These are phyloP conservation scores for Athripsodes cinereus DNA, from an alignment of 2,888 invertebrate genomes.

Conservation along the genomic window DNA sequence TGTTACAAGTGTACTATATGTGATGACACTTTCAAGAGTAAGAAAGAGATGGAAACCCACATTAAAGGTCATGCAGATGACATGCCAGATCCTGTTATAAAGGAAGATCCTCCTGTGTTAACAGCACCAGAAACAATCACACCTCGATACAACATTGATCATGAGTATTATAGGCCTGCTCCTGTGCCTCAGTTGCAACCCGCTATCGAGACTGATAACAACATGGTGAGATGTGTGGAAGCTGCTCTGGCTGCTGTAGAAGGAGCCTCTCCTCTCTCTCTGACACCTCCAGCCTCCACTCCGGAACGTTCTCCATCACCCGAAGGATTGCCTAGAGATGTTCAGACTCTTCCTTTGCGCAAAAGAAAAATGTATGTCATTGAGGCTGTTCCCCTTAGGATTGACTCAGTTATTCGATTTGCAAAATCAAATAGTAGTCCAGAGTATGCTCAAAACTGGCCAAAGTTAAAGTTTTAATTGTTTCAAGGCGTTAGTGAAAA, in stretches of 20 bases:
- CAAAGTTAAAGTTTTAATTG: conserved; percentile 1
- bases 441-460: conserved; percentile 3
- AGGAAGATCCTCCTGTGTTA: conserved; percentile 40
- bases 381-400: conserved; percentile 36
- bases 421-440: conserved; percentile 54
- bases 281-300: conserved; percentile 35
- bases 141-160: conserved; percentile 32
- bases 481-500: not conserved
- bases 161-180: conserved; percentile 36
- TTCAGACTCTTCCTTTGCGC: conserved; percentile 65
- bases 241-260: conserved; percentile 54
- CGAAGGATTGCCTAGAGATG: conserved; percentile 51
- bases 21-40: conserved; percentile 84
- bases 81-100: conserved; percentile 32
- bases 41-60: conserved; percentile 86
- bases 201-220: conserved; percentile 44
- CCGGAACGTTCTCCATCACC: conserved; percentile 49
- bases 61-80: conserved; percentile 70
- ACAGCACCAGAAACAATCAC: conserved; percentile 44
- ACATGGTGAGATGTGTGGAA: conserved; percentile 56
- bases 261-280: conserved; percentile 30
- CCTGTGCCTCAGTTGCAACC: conserved; percentile 36
- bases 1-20: conserved; percentile 91
- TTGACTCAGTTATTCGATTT: conserved; percentile 80
- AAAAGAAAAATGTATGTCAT: conserved; percentile 69